Conservation (phyloP, 2,113 vertebrate species). For the Sialia sialis region DNA sequence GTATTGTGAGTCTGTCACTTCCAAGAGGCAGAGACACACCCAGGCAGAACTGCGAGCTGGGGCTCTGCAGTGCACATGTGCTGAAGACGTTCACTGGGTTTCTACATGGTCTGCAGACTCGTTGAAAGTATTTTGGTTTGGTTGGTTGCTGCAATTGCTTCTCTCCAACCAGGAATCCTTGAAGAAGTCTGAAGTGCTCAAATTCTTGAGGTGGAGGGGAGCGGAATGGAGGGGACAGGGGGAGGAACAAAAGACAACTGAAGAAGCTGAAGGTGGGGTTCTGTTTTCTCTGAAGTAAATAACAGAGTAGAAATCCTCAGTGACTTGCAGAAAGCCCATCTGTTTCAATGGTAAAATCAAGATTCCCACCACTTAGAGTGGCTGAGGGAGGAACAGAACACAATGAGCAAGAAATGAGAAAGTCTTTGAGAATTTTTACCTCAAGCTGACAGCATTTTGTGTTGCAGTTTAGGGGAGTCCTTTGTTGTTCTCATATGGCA, state of each 20-base stretch:
- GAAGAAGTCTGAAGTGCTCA: not conserved
- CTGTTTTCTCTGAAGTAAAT: not conserved
- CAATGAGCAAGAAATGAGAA: not conserved
- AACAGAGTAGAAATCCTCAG: not conserved
- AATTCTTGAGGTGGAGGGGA: not conserved
- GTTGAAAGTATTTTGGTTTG: not conserved
- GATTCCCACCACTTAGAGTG: not conserved
- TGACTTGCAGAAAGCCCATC: not conserved
- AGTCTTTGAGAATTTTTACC: not conserved
- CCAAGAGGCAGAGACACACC: not conserved
- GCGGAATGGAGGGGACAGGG: no score
- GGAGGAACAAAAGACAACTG: not conserved
- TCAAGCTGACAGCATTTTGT: not conserved
- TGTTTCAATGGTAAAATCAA: not conserved
- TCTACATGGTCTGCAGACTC: not conserved
- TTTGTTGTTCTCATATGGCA: not conserved
- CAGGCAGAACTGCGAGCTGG: not conserved
- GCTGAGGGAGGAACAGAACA: not conserved
- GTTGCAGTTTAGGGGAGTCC: not conserved
- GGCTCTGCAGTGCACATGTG: not conserved
- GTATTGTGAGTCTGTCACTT: not conserved
- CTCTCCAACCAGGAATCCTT: not conserved
- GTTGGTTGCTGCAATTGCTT: not conserved
- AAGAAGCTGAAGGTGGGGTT: not conserved
- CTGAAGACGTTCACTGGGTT: fast-evolving